These are phyloP conservation scores for Amphiprion clarkii DNA, from an alignment of 2,797 vertebrate genomes.

Conservation along the genomic window DNA sequence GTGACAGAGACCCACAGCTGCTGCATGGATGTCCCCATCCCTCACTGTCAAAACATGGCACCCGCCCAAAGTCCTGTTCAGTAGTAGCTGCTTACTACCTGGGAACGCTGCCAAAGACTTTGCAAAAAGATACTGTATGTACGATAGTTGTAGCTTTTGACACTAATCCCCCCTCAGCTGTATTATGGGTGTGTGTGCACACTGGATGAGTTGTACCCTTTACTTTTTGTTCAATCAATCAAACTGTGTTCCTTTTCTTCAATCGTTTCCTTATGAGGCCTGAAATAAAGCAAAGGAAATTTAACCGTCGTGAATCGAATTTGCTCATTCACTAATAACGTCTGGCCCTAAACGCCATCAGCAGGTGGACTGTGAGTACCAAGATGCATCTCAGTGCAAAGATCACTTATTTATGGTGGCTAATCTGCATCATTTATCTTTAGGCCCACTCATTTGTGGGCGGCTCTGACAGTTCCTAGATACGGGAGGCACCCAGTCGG, in stretches of 20 bases:
- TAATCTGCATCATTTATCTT: slow-evolving; percentile 71
- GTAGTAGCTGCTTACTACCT: slow-evolving; percentile 67
- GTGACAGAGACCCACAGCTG: slow-evolving; percentile 83
- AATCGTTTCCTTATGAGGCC: slow-evolving; percentile 1
- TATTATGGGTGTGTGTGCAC: slow-evolving; percentile 32
- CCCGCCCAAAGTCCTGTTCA: slow-evolving; percentile 57
- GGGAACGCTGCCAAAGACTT: slow-evolving; percentile 64
- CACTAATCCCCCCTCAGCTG: slow-evolving; percentile 59
- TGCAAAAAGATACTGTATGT: slow-evolving; percentile 63
- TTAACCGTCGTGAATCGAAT: slow-evolving; percentile 14
- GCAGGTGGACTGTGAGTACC: slow-evolving; percentile 30
- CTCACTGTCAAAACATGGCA: slow-evolving; percentile 78
- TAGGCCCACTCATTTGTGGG: slow-evolving; percentile 38
- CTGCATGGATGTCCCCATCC: slow-evolving; percentile 68
- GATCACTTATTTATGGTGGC: slow-evolving; percentile 62
- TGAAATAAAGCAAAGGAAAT: slow-evolving; percentile 8
- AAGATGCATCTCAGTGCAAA: slow-evolving; percentile 67
- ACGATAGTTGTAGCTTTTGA: slow-evolving; percentile 63
- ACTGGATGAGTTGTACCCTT: slow-evolving; percentile 1
- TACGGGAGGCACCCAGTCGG: slow-evolving; percentile 41
- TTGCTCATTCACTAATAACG: slow-evolving; percentile 26
- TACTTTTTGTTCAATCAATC: slow-evolving; percentile 16
- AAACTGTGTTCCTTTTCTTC: not conserved
- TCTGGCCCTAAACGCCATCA: slow-evolving; percentile 17
- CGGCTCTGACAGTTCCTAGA: slow-evolving; percentile 60